These are phyloP conservation scores for Drosophila fuyamai DNA, from an alignment of 1,140 invertebrate genomes.

Conservation along the genomic window DNA sequence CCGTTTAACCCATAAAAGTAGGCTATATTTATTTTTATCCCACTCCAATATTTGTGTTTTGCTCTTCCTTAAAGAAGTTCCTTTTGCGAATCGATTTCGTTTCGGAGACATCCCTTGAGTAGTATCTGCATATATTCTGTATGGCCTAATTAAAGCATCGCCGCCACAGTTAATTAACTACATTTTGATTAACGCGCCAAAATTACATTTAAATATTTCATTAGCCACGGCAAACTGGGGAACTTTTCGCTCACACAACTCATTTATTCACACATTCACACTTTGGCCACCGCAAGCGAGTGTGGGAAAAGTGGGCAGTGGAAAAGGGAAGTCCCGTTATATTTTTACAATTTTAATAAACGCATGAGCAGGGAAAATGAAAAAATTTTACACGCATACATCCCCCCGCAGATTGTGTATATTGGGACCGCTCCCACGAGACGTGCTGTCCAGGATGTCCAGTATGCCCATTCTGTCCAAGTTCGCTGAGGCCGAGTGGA, in stretches of 20 bases:
- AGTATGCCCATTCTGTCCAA: slow-evolving; percentile 3
- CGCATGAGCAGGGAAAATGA: slow-evolving; percentile 38
- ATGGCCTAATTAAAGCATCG: slow-evolving; percentile 65
- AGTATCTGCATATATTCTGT: slow-evolving; percentile 19
- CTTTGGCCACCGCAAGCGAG: slow-evolving; percentile 32
- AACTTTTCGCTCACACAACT: slow-evolving; percentile 42
- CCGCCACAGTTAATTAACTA: slow-evolving; percentile 71
- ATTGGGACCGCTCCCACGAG: slow-evolving; percentile 11
- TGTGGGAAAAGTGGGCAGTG: neutral
- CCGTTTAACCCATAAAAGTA: slow-evolving; percentile 38
- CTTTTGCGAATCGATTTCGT: neutral
- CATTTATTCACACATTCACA: slow-evolving; percentile 51
- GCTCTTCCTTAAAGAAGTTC: neutral
- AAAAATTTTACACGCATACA: slow-evolving; percentile 23
- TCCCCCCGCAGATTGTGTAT: neutral
- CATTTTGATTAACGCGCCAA: slow-evolving; percentile 62
- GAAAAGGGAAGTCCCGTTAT: slow-evolving; percentile 18
- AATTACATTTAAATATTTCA: slow-evolving; percentile 79
- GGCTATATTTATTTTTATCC: slow-evolving; percentile 21
- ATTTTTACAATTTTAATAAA: slow-evolving; percentile 69
- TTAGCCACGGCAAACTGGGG: slow-evolving; percentile 48
- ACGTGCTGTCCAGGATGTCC: slow-evolving; percentile 25
- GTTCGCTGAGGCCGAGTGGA: slow-evolving; percentile 12
- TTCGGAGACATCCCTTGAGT: neutral
- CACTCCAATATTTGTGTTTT: neutral